Base-by-base conservation (phyloP, 2,113 vertebrate genomes). In the Psittacus erithacus region DNA sequence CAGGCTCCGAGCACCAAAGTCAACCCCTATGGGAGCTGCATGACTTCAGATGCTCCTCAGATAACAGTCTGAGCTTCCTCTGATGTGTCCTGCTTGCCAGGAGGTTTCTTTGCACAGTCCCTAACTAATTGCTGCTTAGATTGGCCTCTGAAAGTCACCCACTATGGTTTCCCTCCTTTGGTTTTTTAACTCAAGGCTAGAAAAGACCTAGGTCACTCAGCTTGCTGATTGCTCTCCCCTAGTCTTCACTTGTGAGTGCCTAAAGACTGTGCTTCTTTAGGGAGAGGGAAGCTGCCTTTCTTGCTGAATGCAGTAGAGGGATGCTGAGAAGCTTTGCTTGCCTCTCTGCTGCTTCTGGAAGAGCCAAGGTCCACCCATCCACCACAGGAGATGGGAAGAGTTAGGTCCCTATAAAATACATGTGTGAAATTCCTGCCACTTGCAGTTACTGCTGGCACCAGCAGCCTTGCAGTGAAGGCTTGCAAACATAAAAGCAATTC, bases 401-500 rank as follows among this genome's bases (percentile, higher is more conserved):
- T 47, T 47, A 65, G n/a, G 70, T 85, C 46, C 70, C 47, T 85
- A 7, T 73, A 55, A 94, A 89, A 78, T 38, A 43, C 2, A 39
- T 1, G 23, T 60, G 78, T 71, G 73, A 88, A 89, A 77, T 94
- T 63, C 65, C 63, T 91, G 73, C 71, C 62, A 11, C 68, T 80
- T 86, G 46, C 14, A 35, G 64, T 68, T 94, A 38, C 85, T 86
- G 90, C 92, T 94, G 88, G 59, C 77, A 44, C 60, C 10, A 11
- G 50, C 75, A 63, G 57, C 79, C 82, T 87, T 81, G 53, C 82
- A 86, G 73, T 4, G 10, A 76, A 80, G 71, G 55, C 90, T 84
- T 83, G 76, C n/a, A 71, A 84, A 79, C 35, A 38, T 43, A 46
- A 85, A 86, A 93, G 38, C 73, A 79, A 90, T 88, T 85, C 92